A percentile compares a stretch with the other conserved stretches of the same genome.
phyloP scores from a whole-genome alignment of 2,888 invertebrate species.

The Ernsta delagoae region DNA sequence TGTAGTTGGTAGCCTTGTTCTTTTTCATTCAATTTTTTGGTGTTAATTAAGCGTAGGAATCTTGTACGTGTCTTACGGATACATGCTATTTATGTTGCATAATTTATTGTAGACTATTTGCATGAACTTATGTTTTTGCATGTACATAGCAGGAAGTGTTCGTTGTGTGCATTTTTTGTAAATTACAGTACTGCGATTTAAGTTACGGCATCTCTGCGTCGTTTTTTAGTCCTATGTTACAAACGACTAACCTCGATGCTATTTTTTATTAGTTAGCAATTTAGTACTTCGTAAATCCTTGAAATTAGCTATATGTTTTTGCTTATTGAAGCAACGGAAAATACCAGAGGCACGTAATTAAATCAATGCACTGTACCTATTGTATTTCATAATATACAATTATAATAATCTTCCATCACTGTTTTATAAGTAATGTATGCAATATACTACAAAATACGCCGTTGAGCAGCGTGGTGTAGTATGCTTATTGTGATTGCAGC shows the following conservation, averaged over 20 bases:
- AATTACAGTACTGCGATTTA: conserved; percentile 2
- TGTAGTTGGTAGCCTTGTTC: not conserved
- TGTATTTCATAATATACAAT: too few relatives aligned
- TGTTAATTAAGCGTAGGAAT: not conserved
- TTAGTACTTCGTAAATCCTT: not conserved
- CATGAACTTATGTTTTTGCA: not conserved
- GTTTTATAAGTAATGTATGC: not conserved
- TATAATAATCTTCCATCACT: not conserved
- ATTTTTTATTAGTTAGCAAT: conserved; percentile 1
- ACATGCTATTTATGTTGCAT: not conserved
- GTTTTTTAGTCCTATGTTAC: not conserved
- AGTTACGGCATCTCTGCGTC: not conserved
- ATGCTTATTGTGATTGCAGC: not conserved
- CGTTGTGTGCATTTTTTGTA: not conserved
- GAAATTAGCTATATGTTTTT: not conserved
- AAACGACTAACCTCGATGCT: not conserved
- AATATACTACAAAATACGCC: conserved; percentile 4
- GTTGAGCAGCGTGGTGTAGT: conserved; percentile 10
- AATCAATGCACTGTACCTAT: not conserved
- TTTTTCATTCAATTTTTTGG: not conserved
- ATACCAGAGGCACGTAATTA: not conserved
- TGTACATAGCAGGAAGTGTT: not conserved
- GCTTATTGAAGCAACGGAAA: not conserved
- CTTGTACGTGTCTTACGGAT: not conserved
- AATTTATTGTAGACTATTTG: not conserved